Conservation (phyloP, 2,888 invertebrate genomes). For the Plagodis dolabraria region DNA sequence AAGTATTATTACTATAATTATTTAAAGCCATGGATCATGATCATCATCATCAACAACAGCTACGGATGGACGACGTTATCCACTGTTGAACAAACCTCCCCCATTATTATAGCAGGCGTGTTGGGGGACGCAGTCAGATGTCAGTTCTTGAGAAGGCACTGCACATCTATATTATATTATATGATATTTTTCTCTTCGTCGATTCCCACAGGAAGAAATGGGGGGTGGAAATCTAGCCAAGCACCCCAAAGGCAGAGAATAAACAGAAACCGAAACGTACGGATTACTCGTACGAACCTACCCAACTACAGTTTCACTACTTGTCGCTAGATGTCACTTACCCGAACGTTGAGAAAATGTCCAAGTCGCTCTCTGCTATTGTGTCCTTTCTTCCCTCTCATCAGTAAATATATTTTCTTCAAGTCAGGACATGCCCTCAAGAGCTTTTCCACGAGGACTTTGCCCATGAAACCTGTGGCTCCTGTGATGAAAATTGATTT, state of each 20-base stretch:
- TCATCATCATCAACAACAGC: conserved; percentile 2
- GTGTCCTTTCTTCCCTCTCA: conserved; percentile 90
- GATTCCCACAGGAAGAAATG: too few relatives aligned
- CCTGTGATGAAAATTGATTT: conserved; percentile 91
- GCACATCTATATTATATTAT: too few relatives aligned
- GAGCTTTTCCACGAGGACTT: conserved; percentile 92
- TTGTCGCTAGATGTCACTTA: conserved; percentile 61
- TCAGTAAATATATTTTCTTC: conserved; percentile 87
- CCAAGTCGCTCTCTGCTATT: conserved; percentile 86
- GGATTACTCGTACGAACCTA: neutral
- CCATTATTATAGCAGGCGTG: neutral
- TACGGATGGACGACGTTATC: conserved; percentile 12
- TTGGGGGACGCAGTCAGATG: neutral
- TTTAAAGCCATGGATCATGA: too few relatives aligned
- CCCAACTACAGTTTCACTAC: conserved; percentile 26
- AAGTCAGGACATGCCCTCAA: conserved; percentile 89
- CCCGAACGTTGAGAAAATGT: conserved; percentile 79
- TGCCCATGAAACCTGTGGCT: conserved; percentile 93
- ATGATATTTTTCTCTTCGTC: too few relatives aligned
- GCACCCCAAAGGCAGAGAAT: too few relatives aligned
- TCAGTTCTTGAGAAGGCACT: too few relatives aligned
- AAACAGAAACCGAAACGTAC: too few relatives aligned
- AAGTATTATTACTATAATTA: too few relatives aligned
- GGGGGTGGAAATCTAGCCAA: too few relatives aligned
- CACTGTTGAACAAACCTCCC: too few relatives aligned